Base-by-base conservation (phyloP, 2,797 vertebrate genomes). In the Acanthiza pusilla region DNA sequence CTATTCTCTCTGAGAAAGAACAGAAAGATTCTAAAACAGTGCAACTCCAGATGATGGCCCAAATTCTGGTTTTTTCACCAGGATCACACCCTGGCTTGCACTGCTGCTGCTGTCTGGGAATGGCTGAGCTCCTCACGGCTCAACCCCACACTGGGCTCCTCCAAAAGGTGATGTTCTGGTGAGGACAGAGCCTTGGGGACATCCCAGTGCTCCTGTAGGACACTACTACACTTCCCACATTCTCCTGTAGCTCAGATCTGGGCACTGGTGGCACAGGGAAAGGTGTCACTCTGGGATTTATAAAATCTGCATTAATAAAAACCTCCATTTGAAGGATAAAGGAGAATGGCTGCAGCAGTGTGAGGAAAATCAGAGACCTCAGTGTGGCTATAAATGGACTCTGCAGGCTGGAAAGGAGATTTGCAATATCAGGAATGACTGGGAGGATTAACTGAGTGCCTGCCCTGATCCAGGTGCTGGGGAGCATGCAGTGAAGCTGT, bases 141-240 rank as follows among this genome's bases (percentile, higher is more conserved):
- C 13, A 10, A 43, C 32, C 36, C 11, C 65, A 54, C 5, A 0
- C 48, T 11, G 19, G 40, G 30, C 23, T 27, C 4, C 58, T 51
- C 36, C 3, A 0, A 6, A 29, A 45, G 27, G 38, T 22, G 30
- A 8, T 8, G 20, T 8, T 6, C 26, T 27, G n/a, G 19, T 29
- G 48, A 54, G 67, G 50, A 3, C 45, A 75, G 77, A 23, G 10
- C 51, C 16, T 29, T 2, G 8, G 55, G 57, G 38, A 19, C 12
- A 19, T 16, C 67, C 50, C 71, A n/a, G 0, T 25, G 26, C 13
- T 25, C 3, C 2, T 36, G 36, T 36, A 36, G 36, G 36, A n/a
- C n/a, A n/a, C n/a, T n/a, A n/a, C n/a, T n/a, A n/a, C n/a, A n/a
- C n/a, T n/a, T n/a, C n/a, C n/a, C n/a, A n/a, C n/a, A n/a, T n/a